These are phyloP conservation scores for Strix uralensis DNA, from an alignment of 2,113 vertebrate genomes.

Conservation along the genomic window DNA sequence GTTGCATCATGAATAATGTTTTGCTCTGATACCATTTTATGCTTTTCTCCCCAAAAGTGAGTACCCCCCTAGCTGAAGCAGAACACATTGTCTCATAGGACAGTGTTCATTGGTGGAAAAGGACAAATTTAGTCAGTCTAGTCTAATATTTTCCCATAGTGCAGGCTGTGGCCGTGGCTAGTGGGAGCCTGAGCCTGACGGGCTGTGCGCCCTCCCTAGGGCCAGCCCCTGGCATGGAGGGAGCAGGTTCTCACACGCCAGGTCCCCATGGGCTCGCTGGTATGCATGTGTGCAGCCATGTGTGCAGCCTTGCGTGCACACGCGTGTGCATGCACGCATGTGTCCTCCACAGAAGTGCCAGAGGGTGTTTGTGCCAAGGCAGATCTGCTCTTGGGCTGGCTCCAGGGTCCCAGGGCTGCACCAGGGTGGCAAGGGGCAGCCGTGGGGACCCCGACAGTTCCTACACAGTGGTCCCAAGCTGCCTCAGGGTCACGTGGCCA, in stretches of 20 bases:
- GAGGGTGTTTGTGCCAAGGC: not conserved
- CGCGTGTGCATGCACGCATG: accelerated
- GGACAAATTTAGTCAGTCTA: not conserved
- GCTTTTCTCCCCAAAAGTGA: not conserved
- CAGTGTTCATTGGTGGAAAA: not conserved
- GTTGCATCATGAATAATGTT: not conserved
- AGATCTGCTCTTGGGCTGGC: not conserved
- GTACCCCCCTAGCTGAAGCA: not conserved
- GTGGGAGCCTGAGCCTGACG: not conserved
- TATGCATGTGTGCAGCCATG: too few relatives aligned
- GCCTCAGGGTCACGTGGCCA: not conserved
- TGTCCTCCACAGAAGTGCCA: not conserved
- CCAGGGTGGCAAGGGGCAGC: not conserved
- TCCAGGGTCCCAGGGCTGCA: not conserved
- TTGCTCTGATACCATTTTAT: not conserved
- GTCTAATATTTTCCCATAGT: not conserved
- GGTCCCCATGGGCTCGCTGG: not conserved
- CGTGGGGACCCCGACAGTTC: accelerated
- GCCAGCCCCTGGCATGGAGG: accelerated
- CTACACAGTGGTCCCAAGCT: not conserved
- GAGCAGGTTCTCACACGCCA: not conserved
- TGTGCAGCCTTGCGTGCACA: too few relatives aligned
- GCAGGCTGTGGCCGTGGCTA: not conserved
- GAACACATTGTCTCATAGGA: not conserved
- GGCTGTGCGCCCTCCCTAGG: not conserved